These are phyloP conservation scores for Phodopus roborovskii DNA, from an alignment of 2,113 vertebrate species.

Conservation along the genomic window DNA sequence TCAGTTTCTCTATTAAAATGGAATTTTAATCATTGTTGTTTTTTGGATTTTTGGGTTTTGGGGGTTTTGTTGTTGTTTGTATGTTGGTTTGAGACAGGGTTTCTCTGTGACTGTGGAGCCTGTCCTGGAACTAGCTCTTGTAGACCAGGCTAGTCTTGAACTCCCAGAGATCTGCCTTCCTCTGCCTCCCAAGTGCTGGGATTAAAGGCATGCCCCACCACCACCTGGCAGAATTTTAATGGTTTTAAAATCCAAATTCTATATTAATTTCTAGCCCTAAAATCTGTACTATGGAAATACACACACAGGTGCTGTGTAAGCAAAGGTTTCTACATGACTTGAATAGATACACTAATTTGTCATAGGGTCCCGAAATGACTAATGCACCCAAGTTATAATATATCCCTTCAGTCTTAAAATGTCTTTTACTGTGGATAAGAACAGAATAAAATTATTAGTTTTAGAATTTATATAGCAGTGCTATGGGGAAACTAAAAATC, in stretches of 20 bases:
- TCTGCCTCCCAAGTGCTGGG: no score
- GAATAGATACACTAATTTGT: neutral
- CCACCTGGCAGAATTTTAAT: neutral
- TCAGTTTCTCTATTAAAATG: neutral
- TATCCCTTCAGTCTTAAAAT: no score
- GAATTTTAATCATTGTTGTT: no score
- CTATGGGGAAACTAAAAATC: neutral
- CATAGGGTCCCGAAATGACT: neutral
- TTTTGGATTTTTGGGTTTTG: no score
- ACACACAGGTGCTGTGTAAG: neutral
- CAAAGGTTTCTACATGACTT: neutral
- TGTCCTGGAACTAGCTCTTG: no score
- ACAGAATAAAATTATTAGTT: conserved; percentile 37
- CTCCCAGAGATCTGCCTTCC: no score
- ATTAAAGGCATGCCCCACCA: no score
- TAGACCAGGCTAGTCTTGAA: no score
- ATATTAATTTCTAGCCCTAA: neutral
- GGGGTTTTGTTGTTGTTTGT: no score
- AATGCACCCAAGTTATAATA: neutral
- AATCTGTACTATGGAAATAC: neutral
- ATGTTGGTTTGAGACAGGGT: no score
- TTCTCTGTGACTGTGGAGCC: no score
- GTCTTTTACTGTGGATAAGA: neutral
- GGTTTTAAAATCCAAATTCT: neutral
- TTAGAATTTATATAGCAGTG: neutral